A percentile compares a stretch with the other conserved stretches of the same genome.
These are phyloP conservation scores for Donacobius atricapilla DNA, from an alignment of 2,113 vertebrate genomes.

Conservation along the genomic window DNA sequence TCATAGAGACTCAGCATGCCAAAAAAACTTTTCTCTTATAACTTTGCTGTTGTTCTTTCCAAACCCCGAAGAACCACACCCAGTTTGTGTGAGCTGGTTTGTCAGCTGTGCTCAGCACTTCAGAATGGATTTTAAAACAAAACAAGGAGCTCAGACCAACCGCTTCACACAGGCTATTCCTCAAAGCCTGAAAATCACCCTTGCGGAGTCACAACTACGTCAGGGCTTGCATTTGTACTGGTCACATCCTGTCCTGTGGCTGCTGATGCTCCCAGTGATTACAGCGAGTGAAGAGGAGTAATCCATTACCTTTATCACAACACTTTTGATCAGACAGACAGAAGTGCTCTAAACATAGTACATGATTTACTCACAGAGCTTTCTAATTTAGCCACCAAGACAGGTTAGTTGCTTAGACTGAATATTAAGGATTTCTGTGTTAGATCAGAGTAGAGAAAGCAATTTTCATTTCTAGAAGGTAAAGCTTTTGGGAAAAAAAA, in stretches of 20 bases:
- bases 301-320: conserved; percentile 42
- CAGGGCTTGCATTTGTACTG: background rate
- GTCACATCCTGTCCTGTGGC: background rate
- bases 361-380: conserved; percentile 31
- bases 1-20: background rate
- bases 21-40: background rate
- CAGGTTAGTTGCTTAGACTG: background rate
- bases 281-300: background rate
- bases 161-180: background rate
- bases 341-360: background rate
- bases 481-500: background rate
- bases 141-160: background rate
- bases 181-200: background rate
- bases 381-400: conserved; percentile 1
- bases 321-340: background rate
- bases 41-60: background rate
- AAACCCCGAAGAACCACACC: background rate
- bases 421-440: conserved; percentile 16
- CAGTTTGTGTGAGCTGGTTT: background rate
- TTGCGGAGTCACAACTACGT: fast-evolving
- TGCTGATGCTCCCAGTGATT: conserved; percentile 22
- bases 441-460: background rate
- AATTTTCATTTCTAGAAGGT: background rate
- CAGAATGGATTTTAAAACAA: background rate
- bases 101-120: background rate